A percentile compares a stretch with the other conserved stretches of the same genome.
Evolutionary conservation across 2,888 invertebrate genomes (phyloP).

Genomic region (Tachina grossa): DNA sequence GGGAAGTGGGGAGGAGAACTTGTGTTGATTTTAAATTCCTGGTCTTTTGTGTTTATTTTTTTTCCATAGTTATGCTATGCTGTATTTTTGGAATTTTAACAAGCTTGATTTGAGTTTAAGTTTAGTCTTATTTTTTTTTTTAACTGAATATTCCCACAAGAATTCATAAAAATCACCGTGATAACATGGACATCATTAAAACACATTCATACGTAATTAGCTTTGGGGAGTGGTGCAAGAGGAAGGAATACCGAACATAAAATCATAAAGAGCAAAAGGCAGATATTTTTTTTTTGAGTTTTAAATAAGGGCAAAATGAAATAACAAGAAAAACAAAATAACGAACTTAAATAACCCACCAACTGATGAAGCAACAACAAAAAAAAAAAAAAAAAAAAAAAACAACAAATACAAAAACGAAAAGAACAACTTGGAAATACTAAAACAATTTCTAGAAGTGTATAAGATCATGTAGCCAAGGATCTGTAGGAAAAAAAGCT

Average conservation of each 20-base stretch:
- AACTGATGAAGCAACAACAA: background rate
- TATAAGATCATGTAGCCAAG: constrained; percentile 59
- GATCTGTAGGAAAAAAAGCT: constrained; percentile 73
- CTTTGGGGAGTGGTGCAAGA: constrained; percentile 65
- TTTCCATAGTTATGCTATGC: constrained; percentile 42
- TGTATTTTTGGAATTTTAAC: constrained; percentile 70
- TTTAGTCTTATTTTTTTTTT: constrained; percentile 37
- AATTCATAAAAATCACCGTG: constrained; percentile 72
- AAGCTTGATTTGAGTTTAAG: constrained; percentile 62
- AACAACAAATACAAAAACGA: constrained; percentile 9
- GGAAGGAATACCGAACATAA: constrained; percentile 51
- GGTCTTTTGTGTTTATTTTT: constrained; percentile 44
- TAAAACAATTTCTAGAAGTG: constrained; percentile 63
- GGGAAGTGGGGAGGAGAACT: constrained; percentile 1
- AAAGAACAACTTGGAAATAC: constrained; percentile 24
- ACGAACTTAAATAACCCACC: constrained; percentile 29
- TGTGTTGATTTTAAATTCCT: constrained; percentile 60
- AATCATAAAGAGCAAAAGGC: constrained; percentile 53
- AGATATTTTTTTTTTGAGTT: constrained; percentile 20
- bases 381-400: background rate
- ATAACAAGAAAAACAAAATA: constrained; percentile 25
- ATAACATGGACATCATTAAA: constrained; percentile 72
- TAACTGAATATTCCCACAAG: constrained; percentile 71
- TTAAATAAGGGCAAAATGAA: constrained; percentile 69
- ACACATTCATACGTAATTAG: constrained; percentile 72